These are phyloP conservation scores for Dasyornis broadbenti DNA, from an alignment of 2,113 vertebrate genomes.

Conservation along the genomic window DNA sequence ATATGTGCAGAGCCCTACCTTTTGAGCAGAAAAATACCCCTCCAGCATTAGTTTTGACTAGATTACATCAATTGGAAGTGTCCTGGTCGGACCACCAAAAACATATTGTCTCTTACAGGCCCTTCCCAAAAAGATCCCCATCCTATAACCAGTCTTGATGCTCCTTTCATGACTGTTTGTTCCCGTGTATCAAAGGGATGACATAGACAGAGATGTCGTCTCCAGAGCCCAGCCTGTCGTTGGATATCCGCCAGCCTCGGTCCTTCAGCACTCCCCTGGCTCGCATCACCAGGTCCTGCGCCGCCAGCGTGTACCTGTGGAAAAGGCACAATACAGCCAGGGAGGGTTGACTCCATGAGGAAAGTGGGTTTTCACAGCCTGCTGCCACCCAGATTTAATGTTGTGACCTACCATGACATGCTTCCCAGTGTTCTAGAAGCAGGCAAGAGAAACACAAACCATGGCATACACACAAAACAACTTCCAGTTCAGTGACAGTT, in stretches of 20 bases:
- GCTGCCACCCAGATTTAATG: not conserved
- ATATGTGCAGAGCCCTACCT: slow-evolving; percentile 52
- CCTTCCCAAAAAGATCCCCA: slow-evolving; percentile 19
- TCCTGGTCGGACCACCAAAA: slow-evolving; percentile 5
- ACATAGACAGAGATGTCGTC: slow-evolving; percentile 97
- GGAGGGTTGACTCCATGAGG: accelerated
- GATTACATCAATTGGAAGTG: slow-evolving; percentile 1
- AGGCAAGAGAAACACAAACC: not conserved
- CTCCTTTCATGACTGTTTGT: slow-evolving; percentile 77
- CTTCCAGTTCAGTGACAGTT: not conserved
- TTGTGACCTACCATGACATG: not conserved
- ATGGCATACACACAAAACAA: not conserved
- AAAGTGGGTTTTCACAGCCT: not conserved
- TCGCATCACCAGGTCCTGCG: slow-evolving; percentile 94
- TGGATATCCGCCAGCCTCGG: slow-evolving; percentile 93
- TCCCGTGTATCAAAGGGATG: slow-evolving; percentile 89
- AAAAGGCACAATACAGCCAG: not conserved
- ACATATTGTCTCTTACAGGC: not conserved
- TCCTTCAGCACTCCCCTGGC: slow-evolving; percentile 92
- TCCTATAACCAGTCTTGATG: not conserved
- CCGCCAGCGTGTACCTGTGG: slow-evolving; percentile 92
- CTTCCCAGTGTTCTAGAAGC: not conserved
- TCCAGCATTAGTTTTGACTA: slow-evolving; percentile 44
- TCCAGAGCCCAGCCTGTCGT: slow-evolving; percentile 91
- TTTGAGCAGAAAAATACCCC: slow-evolving; percentile 21